Evolutionary conservation across 2,888 invertebrate genomes (phyloP), one percentile per base, ranked within the genome.

Genomic region (Branchipolynoe longqiensis): DNA sequence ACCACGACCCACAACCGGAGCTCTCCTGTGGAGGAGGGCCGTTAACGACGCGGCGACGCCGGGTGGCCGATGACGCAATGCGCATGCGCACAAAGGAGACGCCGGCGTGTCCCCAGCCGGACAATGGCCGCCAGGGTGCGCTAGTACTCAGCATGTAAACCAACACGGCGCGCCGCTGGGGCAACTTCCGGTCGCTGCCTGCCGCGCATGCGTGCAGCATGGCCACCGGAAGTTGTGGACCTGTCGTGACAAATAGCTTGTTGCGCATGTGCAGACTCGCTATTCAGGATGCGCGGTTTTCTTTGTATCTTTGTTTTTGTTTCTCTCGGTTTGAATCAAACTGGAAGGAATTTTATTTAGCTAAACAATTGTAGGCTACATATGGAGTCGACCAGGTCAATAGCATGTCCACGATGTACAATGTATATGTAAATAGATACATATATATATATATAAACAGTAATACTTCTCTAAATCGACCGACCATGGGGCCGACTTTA

Each of bases 21-120:
- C 36, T 69, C 36, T 69, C 69, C 69, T 36, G 69, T 38, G 38
- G 69, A 33, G 69, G 18, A 69, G 36, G 69, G 69, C 69, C 12
- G 69, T 69, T 69, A 69, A 58, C 58, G 58, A 58, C 58, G 25
- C 25, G 69, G 14, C 48, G 48, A 69, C 36, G 18, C 38, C 14
- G 38, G 69, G 38, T 38, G 25, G 36, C 36, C 22, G 12, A 58
- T 58, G 58, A 58, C 58, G 58, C n/a, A 58, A 58, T 14, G 25
- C 25, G 58, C 22, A 14, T 4, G 58, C 58, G 12, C 4, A 58
- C n/a, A 58, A 58, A n/a, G 58, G n/a, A 58, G n/a, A 14, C 22
- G 12, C 58, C 25, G 48, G 12, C 25, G 58, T 58, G 58, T 58
- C n/a, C n/a, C n/a, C 12, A 25, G 14, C 58, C n/a, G 25, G 25